Evolutionary conservation across 64 coral and sea anemone species (phyloP).

Genomic region (Porites lutea): DNA sequence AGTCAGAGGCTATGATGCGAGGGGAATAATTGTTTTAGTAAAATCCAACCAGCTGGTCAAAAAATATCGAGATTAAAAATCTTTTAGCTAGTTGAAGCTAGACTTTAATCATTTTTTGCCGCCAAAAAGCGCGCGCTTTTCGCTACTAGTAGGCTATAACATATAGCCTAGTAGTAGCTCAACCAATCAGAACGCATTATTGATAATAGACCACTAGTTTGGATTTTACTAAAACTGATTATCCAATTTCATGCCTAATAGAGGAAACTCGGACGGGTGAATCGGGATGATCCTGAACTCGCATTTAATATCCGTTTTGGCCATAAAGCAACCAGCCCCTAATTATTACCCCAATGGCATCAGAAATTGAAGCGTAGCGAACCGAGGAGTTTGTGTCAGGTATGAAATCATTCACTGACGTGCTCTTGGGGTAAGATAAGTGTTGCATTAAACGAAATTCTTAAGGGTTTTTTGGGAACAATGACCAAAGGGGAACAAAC

Average conservation of each 20-base stretch:
- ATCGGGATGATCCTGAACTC: slow-evolving; percentile 60
- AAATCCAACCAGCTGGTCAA: too few species aligned
- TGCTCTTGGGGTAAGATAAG: not conserved
- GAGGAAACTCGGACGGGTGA: not conserved
- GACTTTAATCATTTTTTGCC: too few species aligned
- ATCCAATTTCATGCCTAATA: slow-evolving; percentile 46
- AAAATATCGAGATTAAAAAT: too few species aligned
- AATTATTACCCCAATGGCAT: not conserved
- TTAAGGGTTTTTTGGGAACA: not conserved
- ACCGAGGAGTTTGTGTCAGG: not conserved
- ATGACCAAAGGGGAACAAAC: not conserved
- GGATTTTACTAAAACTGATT: slow-evolving; percentile 5
- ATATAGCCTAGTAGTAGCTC: too few species aligned
- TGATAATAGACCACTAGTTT: too few species aligned
- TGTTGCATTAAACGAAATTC: not conserved
- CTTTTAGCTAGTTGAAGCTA: too few species aligned
- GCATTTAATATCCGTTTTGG: not conserved
- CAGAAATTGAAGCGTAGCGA: not conserved
- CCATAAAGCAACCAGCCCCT: not conserved
- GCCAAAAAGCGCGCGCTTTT: too few species aligned
- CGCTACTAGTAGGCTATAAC: too few species aligned
- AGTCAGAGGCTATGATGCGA: too few species aligned
- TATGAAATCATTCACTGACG: not conserved
- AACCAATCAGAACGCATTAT: too few species aligned
- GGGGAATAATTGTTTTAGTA: too few species aligned